phyloP scores from a whole-genome alignment of 2,113 vertebrate species.

The Petroica traversi region DNA sequence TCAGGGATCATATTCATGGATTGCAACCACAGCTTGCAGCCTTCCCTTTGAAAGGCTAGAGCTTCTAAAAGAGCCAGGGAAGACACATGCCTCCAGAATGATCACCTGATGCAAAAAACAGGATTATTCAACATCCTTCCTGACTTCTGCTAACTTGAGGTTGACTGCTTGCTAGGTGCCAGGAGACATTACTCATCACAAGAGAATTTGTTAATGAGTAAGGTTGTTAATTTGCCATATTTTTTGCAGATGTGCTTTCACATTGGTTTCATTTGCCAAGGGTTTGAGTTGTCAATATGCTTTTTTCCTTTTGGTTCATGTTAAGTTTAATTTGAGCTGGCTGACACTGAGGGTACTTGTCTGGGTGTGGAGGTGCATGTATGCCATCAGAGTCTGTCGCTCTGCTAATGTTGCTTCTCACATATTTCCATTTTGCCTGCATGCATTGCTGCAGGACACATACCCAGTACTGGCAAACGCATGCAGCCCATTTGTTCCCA shows the following conservation, averaged over 20 bases:
- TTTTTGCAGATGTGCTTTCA: neutral
- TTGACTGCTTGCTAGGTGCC: neutral
- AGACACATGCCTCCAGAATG: neutral
- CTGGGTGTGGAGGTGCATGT: neutral
- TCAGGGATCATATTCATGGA: neutral
- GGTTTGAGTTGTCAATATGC: neutral
- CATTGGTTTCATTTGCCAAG: neutral
- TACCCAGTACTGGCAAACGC: neutral
- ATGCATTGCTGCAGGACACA: neutral
- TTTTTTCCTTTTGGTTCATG: neutral
- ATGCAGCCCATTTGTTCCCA: neutral
- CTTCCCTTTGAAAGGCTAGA: neutral
- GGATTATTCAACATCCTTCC: neutral
- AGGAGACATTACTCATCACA: slow-evolving; percentile 9
- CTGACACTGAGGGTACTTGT: neutral
- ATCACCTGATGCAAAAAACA: neutral
- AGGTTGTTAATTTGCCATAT: neutral
- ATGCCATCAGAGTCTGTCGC: neutral
- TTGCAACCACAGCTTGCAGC: neutral
- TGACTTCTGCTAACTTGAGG: neutral
- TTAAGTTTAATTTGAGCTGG: neutral
- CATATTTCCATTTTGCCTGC: neutral
- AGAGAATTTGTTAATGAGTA: neutral
- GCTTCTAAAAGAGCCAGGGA: neutral
- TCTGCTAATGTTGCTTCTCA: neutral